Base-by-base conservation (phyloP, 2,797 vertebrate genomes). In the Carapus acus region DNA sequence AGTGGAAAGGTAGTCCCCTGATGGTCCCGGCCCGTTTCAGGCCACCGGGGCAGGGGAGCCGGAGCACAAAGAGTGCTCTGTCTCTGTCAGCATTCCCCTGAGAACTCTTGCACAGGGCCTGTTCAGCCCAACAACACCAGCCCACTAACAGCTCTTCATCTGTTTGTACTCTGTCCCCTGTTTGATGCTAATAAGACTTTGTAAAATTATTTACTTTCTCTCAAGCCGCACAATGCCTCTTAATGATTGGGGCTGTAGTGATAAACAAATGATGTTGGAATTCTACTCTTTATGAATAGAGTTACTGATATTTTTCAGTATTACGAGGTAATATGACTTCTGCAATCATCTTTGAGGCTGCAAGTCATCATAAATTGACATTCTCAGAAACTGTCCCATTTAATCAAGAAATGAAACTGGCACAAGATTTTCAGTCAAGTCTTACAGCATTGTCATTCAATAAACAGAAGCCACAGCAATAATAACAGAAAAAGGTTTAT, bases 1-100 rank as follows among this genome's bases (percentile, higher is more conserved):
- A 74, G 78, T 82, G 83, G 82, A 86, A 86, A 83, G 84, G 63
- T 68, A 77, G 79, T 85, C 86, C 87, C 83, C 64, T 37, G 82
- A 76, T 78, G 71, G 74, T 78, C 71, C 75, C 44, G 69, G 79
- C 56, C 82, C 55, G 74, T 78, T 84, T 83, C 71, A 79, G 85
- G 83, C 84, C 86, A 87, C 84, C 82, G 63, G 78, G 76, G 82
- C 79, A 72, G 82, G 85, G 76, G 79, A 72, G 47, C 78, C 38
- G 44, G 44, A 1, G 76, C 79, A 87, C 85, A 87, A 88, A 85
- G 83, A 81, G 62, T 1, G 52, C 79, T 84, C 83, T 85, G 84
- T 86, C 76, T 84, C 78, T 81, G 81, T 82, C 79, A 72, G 68
- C 73, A 79, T 67, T 74, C 77, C 80, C 83, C 56, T 1, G 48